Conservation (phyloP, 2,888 invertebrate species). For the Phengaris alcon region DNA sequence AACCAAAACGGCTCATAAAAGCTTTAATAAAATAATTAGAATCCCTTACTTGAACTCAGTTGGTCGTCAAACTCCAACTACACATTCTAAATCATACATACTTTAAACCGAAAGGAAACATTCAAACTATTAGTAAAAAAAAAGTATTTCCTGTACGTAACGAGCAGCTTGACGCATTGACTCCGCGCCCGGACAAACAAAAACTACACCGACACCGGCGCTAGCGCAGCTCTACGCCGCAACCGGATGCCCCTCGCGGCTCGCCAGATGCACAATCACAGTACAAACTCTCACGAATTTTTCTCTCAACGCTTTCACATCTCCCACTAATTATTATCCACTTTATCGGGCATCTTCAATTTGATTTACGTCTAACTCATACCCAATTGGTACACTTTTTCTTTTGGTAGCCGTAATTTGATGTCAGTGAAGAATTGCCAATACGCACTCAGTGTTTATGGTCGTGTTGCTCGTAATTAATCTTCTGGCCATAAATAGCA, state of each 20-base stretch:
- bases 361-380: conserved; percentile 76
- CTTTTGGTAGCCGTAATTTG: conserved; percentile 67
- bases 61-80: neutral
- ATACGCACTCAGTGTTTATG: conserved; percentile 9
- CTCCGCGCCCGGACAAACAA: conserved; percentile 26
- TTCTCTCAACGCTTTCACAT: conserved; percentile 78
- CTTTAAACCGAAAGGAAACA: neutral
- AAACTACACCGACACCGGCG: conserved; percentile 36
- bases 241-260: conserved; percentile 65
- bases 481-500: conserved; percentile 18
- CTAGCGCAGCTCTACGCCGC: conserved; percentile 39
- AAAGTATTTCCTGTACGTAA: conserved; percentile 22
- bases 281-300: conserved; percentile 78
- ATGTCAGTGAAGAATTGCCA: conserved; percentile 27
- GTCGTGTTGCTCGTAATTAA: neutral
- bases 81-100: neutral
- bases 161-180: conserved; percentile 14
- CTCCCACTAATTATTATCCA: conserved; percentile 79
- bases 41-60: neutral
- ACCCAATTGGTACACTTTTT: conserved; percentile 77
- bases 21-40: neutral
- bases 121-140: conserved; percentile 14
- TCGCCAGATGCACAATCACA: conserved; percentile 75
- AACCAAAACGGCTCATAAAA: neutral
- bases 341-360: conserved; percentile 79